Conservation (phyloP, 2,888 invertebrate species). For the Trimorus sp. region DNA sequence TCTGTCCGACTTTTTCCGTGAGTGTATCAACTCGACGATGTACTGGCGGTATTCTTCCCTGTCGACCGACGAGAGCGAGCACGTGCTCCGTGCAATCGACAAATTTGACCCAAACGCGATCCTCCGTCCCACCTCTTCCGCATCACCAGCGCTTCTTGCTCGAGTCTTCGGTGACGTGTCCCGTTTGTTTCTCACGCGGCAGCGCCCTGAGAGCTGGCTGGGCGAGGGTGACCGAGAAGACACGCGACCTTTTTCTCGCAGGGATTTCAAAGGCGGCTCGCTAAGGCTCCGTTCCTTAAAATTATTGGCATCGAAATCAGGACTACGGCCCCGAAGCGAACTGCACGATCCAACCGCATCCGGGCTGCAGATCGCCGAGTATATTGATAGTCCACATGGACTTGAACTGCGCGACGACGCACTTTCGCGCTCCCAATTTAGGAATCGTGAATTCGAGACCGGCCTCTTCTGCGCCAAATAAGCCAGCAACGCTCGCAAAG, state of each 20-base stretch:
- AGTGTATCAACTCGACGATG: constrained; percentile 85
- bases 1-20: constrained; percentile 88
- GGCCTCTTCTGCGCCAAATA: constrained; percentile 88
- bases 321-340: constrained; percentile 77
- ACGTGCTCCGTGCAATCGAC: constrained; percentile 81
- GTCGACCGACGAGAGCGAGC: constrained; percentile 81
- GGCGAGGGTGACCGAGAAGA: constrained; percentile 82
- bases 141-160: constrained; percentile 87
- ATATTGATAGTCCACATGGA: constrained; percentile 83
- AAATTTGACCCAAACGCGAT: constrained; percentile 73
- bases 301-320: constrained; percentile 78
- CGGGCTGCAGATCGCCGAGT: constrained; percentile 69
- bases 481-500: constrained; percentile 84
- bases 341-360: constrained; percentile 78
- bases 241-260: constrained; percentile 68
- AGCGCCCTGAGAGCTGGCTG: constrained; percentile 6
- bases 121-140: constrained; percentile 78
- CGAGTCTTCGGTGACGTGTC: constrained; percentile 82
- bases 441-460: constrained; percentile 88
- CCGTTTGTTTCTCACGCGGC: constrained; percentile 63
- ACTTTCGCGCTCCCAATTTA: constrained; percentile 85
- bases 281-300: constrained; percentile 85
- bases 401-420: constrained; percentile 82
- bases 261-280: constrained; percentile 85
- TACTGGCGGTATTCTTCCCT: constrained; percentile 87